Percentiles rank a stretch among this genome's conserved stretches.
phyloP scores from a whole-genome alignment of 2,797 vertebrate genomes.

The Valencia hispanica region DNA sequence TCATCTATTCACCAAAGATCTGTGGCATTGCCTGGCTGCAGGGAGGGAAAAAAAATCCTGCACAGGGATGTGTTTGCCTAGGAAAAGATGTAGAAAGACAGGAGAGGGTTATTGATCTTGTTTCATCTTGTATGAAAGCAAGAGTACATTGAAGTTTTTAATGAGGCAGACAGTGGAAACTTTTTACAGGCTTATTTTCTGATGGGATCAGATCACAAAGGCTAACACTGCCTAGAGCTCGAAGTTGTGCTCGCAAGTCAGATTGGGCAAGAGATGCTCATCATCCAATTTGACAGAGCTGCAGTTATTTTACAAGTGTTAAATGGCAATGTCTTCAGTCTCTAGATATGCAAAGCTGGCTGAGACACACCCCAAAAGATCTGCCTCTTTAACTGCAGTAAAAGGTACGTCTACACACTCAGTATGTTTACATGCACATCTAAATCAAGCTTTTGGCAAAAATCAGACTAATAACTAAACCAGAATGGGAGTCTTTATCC shows the following conservation, averaged over 20 bases:
- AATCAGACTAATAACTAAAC: too few species aligned
- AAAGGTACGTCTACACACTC: too few species aligned
- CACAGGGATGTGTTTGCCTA: constrained; percentile 58
- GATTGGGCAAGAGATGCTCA: too few species aligned
- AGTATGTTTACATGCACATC: too few species aligned
- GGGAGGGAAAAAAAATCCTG: constrained; percentile 54
- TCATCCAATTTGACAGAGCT: too few species aligned
- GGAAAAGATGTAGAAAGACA: constrained; percentile 47
- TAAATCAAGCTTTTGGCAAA: too few species aligned
- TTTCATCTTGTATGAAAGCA: constrained; percentile 53
- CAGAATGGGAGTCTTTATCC: too few species aligned
- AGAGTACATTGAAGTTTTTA: constrained; percentile 43
- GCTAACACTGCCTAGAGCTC: constrained; percentile 22
- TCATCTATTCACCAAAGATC: constrained; percentile 29
- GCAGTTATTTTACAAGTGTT: too few species aligned
- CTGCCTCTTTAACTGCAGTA: too few species aligned
- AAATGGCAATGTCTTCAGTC: too few species aligned
- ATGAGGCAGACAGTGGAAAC: constrained; percentile 60
- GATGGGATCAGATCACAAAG: constrained; percentile 52
- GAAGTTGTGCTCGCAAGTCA: constrained; percentile 45
- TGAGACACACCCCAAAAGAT: too few species aligned
- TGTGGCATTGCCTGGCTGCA: constrained; percentile 39
- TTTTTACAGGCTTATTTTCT: constrained; percentile 49
- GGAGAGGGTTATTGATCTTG: constrained; percentile 46
- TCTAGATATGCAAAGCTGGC: too few species aligned